phyloP scores from a whole-genome alignment of 2,888 invertebrate species.

The Tridacna crocea region DNA sequence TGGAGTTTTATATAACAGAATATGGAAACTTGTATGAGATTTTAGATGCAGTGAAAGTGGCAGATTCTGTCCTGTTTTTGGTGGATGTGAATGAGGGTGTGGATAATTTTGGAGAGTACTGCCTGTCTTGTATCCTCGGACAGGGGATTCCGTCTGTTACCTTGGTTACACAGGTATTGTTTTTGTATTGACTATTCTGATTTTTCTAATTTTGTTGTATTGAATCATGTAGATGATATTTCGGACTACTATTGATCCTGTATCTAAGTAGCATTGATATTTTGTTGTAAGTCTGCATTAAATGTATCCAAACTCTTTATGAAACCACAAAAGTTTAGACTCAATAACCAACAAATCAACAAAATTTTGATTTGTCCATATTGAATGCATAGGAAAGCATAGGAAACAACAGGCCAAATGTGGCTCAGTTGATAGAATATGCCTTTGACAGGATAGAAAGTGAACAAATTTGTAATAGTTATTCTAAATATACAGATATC shows the following conservation, averaged over 20 bases:
- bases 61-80: conserved; percentile 93
- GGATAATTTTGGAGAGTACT: conserved; percentile 92
- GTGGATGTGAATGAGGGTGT: conserved; percentile 86
- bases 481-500: too few species aligned
- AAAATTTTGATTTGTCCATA: too few species aligned
- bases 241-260: not conserved
- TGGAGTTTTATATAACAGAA: conserved; percentile 91
- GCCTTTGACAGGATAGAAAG: too few species aligned
- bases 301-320: too few species aligned
- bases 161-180: conserved; percentile 78
- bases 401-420: too few species aligned
- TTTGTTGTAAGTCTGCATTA: not conserved
- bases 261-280: too few species aligned
- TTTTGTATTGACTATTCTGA: not conserved
- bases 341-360: too few species aligned
- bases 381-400: too few species aligned
- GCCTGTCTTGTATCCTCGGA: conserved; percentile 91
- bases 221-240: not conserved
- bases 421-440: too few species aligned
- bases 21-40: conserved; percentile 90
- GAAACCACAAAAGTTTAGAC: too few species aligned
- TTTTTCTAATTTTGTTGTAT: not conserved
- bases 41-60: conserved; percentile 86
- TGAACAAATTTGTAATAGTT: too few species aligned
- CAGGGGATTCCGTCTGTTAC: conserved; percentile 91